These are phyloP conservation scores for Nycticebus coucang DNA, from an alignment of 2,113 vertebrate species.

Conservation along the genomic window DNA sequence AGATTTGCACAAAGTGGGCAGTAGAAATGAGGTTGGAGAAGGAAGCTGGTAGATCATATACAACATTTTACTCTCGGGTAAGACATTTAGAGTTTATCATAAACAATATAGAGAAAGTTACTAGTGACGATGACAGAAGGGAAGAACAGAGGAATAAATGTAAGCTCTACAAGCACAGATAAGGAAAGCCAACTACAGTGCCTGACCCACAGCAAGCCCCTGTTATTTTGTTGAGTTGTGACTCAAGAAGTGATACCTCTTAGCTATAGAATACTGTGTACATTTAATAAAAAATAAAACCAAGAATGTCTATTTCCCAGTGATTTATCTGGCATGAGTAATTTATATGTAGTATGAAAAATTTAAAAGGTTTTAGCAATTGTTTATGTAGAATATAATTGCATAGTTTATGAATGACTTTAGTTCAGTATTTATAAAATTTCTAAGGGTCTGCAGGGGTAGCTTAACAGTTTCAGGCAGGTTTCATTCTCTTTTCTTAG, in stretches of 20 bases:
- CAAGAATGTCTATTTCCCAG: background rate
- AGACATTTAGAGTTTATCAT: background rate
- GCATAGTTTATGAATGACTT: background rate
- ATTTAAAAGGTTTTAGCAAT: conserved; percentile 1
- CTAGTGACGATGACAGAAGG: background rate
- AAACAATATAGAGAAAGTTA: background rate
- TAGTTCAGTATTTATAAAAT: background rate
- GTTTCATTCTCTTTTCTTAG: conserved; percentile 26
- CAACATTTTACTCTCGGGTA: background rate
- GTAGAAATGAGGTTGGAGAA: background rate
- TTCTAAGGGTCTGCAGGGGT: background rate
- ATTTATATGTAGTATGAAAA: background rate
- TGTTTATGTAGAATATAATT: conserved; percentile 17
- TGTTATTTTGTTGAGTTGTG: background rate
- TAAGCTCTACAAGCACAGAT: background rate
- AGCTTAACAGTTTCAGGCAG: background rate
- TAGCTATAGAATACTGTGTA: background rate
- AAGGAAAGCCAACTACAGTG: background rate
- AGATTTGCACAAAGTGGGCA: background rate
- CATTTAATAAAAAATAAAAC: background rate
- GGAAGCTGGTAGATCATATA: background rate
- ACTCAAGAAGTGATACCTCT: background rate
- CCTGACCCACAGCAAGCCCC: background rate
- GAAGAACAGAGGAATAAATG: background rate
- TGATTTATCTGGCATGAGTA: background rate